phyloP scores from a whole-genome alignment of 2,797 vertebrate species.

The Crenichthys baileyi region DNA sequence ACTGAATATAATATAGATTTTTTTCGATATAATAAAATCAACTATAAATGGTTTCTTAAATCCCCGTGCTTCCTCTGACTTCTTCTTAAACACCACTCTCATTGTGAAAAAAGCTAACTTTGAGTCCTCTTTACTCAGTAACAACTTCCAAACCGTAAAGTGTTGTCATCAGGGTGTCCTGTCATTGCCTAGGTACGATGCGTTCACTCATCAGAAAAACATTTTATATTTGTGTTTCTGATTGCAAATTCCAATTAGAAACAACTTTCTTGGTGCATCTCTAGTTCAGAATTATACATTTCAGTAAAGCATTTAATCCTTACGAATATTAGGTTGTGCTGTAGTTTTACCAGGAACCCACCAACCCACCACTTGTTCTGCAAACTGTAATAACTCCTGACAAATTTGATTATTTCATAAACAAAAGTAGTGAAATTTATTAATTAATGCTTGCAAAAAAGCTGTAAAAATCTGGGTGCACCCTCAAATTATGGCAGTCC shows the following conservation, averaged over 20 bases:
- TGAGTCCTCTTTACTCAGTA: background rate
- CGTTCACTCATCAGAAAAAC: background rate
- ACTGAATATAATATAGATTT: background rate
- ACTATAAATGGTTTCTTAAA: background rate
- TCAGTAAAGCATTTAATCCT: background rate
- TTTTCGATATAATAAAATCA: background rate
- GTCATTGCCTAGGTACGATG: background rate
- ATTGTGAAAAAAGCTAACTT: background rate
- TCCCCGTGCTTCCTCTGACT: too few relatives aligned
- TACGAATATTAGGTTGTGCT: background rate
- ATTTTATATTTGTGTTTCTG: background rate
- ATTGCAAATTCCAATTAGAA: background rate
- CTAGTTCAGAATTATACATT: background rate
- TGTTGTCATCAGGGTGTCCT: background rate
- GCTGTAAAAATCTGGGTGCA: too few relatives aligned
- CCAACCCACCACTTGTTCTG: background rate
- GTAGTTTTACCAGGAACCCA: background rate
- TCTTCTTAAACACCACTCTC: background rate
- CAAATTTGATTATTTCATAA: background rate
- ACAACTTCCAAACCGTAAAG: background rate
- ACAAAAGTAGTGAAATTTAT: background rate
- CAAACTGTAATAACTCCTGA: background rate
- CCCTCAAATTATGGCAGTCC: too few relatives aligned
- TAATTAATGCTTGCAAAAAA: background rate
- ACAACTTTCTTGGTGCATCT: background rate